phyloP scores from a whole-genome alignment of 2,113 vertebrate species.

The Brachypodius melanocephalos region DNA sequence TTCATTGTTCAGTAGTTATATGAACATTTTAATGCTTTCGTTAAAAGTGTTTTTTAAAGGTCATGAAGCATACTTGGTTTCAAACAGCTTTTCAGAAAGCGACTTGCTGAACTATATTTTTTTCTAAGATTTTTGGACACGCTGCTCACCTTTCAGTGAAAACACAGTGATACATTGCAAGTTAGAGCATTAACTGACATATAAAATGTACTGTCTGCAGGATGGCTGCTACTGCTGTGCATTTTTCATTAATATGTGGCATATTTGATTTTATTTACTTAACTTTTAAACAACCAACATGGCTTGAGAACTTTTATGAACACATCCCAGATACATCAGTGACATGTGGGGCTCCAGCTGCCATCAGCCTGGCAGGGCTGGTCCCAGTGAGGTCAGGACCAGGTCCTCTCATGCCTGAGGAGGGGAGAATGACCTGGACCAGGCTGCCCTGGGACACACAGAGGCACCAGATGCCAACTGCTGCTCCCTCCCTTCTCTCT shows the following conservation, averaged over 20 bases:
- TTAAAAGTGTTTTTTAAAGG: slow-evolving; percentile 9
- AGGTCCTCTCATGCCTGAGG: background rate
- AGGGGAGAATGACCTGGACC: background rate
- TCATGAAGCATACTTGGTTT: background rate
- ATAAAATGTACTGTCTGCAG: background rate
- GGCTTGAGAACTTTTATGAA: background rate
- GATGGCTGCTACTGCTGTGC: background rate
- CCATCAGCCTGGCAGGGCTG: background rate
- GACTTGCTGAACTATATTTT: background rate
- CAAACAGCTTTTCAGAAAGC: background rate
- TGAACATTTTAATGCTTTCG: background rate
- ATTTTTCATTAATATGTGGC: background rate
- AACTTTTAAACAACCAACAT: background rate
- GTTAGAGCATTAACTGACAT: background rate
- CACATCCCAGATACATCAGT: background rate
- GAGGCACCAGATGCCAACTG: background rate
- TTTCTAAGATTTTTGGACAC: background rate
- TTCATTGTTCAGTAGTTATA: background rate
- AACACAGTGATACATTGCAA: background rate
- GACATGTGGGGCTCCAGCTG: background rate
- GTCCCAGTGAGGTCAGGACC: background rate
- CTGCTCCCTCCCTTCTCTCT: background rate
- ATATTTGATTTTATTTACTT: background rate
- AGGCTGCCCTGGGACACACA: background rate
- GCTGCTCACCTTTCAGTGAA: background rate